Evolutionary conservation across 2,888 invertebrate genomes (phyloP), one percentile per base, ranked within the genome.

Genomic region (Ormyrus pomaceus): DNA sequence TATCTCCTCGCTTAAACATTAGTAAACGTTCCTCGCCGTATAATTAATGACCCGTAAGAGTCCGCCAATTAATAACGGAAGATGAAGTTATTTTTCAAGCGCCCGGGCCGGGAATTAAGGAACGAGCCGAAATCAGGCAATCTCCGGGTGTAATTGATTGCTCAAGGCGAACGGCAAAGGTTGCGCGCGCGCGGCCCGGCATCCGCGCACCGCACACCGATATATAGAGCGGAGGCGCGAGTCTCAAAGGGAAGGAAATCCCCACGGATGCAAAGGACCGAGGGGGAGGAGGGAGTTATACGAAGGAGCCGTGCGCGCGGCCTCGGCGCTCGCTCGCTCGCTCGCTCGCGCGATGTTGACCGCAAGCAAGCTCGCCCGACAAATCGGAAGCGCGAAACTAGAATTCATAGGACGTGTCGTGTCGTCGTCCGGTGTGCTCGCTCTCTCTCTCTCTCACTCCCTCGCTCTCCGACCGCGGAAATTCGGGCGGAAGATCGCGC

Each of bases 401-500:
- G 80, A 83, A 84, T 81, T 83, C 82, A 82, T 82, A 82, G 81
- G 79, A 34, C 34, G 34, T 34, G 34, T 34, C 34, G 34, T 2
- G 34, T 34, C 34, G 34, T 34, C 34, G 34, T 34, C 34, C 34
- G 34, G 34, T 2, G 34, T 34, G 34, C 2, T 34, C 34, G 1
- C 34, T 34, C 34, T 34, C 34, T 1, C 2, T 34, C 34, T 34
- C 34, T 34, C 34, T 34, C 34, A 2, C 1, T 81, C 74, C 61
- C 6, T 45, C 59, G 51, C 13, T 68, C 64, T 69, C n/a, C 45
- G 13, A 9, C 13, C 51, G 51, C 74, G 74, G 74, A 75, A 75
- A 75, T 84, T 83, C 82, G 83, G 82, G 82, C 83, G 84, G 84
- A 84, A 84, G 84, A 83, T 83, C 82, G 82, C 82, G 81, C 83